Base-by-base conservation (phyloP, 2,113 vertebrate species). In the Oryzias javanicus region DNA sequence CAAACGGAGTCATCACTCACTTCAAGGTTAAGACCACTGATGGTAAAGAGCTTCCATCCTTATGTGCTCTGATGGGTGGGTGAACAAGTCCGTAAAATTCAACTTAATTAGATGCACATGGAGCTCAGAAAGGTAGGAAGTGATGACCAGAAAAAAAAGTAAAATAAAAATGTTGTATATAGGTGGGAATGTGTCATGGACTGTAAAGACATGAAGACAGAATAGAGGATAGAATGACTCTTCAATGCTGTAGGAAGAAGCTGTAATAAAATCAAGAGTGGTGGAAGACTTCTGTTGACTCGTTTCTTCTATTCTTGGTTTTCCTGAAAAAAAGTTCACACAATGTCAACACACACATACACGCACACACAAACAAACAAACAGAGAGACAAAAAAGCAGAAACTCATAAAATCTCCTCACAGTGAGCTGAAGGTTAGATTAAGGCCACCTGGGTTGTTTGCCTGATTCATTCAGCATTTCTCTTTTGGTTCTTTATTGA, bases 391-490 rank as follows among this genome's bases (percentile, higher is more conserved):
- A 63, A 64, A 77, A 49, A 72, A 71, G 80, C 69, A 75, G 53
- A 72, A 76, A 82, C 73, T 78, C 66, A 80, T 80, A 67, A 73
- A 71, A 44, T 70, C 59, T 71, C 76, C 41, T 74, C 64, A 46
- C 72, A 53, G 65, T 55, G 70, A 63, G 71, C 64, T 57, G 68
- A 54, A 63, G 76, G 82, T 88, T 79, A 82, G 66, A 78, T 84
- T 83, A 80, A 86, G 80, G 81, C 86, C 80, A 80, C 78, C 75
- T 76, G 72, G 86, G 78, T 64, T 82, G 82, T 84, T 83, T 84
- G 79, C 84, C 69, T 79, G 80, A 85, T 86, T 83, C 81, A 79
- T 83, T 84, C 78, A 77, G 44, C 75, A 67, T 72, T 73, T 82
- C 76, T 81, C 67, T 89, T 83, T 84, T 72, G 68, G 55, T 72